Percentiles rank a stretch among this genome's conserved stretches.
These are phyloP conservation scores for Thinocorus orbignyianus DNA, from an alignment of 2,113 vertebrate species.

Conservation along the genomic window DNA sequence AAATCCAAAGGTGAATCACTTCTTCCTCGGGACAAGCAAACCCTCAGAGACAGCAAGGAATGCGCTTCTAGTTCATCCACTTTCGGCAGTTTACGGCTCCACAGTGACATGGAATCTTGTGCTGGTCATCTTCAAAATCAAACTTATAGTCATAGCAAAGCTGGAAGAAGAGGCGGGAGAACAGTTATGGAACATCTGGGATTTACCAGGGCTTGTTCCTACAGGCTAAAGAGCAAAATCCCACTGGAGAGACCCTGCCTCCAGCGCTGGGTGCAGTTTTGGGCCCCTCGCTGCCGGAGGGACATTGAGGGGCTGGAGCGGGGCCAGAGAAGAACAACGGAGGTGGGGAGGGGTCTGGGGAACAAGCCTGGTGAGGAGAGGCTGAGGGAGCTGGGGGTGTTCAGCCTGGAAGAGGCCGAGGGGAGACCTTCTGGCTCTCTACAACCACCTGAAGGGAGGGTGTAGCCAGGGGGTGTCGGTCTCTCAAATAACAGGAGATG, in stretches of 20 bases:
- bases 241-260: neutral
- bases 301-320: neutral
- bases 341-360: neutral
- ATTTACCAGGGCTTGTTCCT: neutral
- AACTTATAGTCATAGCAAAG: slow-evolving; percentile 98
- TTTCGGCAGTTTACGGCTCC: slow-evolving; percentile 97
- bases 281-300: neutral
- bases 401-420: neutral
- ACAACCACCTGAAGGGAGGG: neutral
- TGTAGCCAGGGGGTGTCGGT: neutral
- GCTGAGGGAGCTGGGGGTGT: neutral
- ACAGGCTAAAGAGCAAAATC: no score
- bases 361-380: neutral
- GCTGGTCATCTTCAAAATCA: slow-evolving; percentile 98
- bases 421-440: neutral
- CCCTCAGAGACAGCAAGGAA: slow-evolving; percentile 78
- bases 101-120: slow-evolving; percentile 99
- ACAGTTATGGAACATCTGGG: neutral
- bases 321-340: neutral
- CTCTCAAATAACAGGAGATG: neutral
- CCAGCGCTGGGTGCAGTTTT: neutral
- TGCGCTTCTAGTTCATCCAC: slow-evolving; percentile 95
- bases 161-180: slow-evolving; percentile 71
- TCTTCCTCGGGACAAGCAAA: slow-evolving; percentile 77
- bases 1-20: slow-evolving; percentile 61